Evolutionary conservation across 2,797 vertebrate genomes (phyloP).

Genomic region (Discoglossus pictus): DNA sequence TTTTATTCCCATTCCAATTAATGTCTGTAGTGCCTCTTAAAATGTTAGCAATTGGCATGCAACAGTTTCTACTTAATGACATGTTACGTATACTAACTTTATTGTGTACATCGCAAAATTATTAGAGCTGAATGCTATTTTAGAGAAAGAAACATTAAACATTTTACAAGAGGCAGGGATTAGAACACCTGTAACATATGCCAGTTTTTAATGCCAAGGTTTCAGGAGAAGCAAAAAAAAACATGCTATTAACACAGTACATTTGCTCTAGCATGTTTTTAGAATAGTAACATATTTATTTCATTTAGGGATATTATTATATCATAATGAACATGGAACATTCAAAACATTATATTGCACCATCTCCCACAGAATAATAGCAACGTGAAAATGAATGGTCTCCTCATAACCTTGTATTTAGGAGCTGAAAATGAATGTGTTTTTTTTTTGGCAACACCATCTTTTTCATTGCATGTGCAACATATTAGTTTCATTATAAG

Average conservation of each 20-base stretch:
- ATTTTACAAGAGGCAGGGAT: constrained; percentile 22
- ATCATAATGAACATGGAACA: constrained; percentile 7
- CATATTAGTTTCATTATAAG: constrained; percentile 9
- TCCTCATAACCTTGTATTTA: constrained; percentile 20
- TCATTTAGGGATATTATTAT: constrained; percentile 5
- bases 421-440: not conserved
- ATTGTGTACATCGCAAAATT: constrained; percentile 13
- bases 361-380: constrained; percentile 14
- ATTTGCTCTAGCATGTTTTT: constrained; percentile 1
- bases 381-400: constrained; percentile 14
- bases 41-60: constrained; percentile 9
- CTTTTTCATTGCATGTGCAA: constrained; percentile 2
- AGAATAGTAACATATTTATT: constrained; percentile 7
- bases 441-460: constrained; percentile 16
- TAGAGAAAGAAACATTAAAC: not conserved
- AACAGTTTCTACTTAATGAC: constrained; percentile 14
- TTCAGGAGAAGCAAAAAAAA: not conserved
- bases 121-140: constrained; percentile 11
- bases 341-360: constrained; percentile 14
- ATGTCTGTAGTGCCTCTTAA: constrained; percentile 14
- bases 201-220: constrained; percentile 13
- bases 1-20: constrained; percentile 26
- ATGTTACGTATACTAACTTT: constrained; percentile 7
- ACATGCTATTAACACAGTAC: not conserved
- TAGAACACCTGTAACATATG: constrained; percentile 17